A percentile compares a stretch with the other conserved stretches of the same genome.
Conservation (phyloP, 2,113 vertebrate genomes). For the Heloderma charlesbogerti region DNA sequence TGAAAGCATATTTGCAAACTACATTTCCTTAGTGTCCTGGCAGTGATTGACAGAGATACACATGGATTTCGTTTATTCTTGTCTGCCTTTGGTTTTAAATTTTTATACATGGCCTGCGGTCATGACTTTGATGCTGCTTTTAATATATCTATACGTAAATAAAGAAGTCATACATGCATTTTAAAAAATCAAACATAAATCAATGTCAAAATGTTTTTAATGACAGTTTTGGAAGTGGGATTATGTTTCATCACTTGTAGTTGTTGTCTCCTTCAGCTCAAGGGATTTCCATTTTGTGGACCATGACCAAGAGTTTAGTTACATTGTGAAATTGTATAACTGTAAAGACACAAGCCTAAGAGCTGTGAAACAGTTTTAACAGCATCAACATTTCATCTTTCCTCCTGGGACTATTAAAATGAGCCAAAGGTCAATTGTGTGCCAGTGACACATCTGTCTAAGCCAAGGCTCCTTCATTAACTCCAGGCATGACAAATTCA, state of each 20-base stretch:
- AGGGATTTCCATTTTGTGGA: slow-evolving; percentile 62
- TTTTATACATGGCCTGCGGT: slow-evolving; percentile 74
- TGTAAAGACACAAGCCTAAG: slow-evolving; percentile 62
- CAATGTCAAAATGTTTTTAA: slow-evolving; percentile 56
- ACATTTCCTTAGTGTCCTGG: slow-evolving; percentile 52
- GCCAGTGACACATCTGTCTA: slow-evolving; percentile 40
- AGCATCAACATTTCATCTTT: slow-evolving; percentile 57
- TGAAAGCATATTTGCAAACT: slow-evolving; percentile 57
- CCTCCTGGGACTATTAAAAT: slow-evolving; percentile 40
- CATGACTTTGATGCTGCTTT: slow-evolving; percentile 77
- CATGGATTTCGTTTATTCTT: slow-evolving; percentile 79
- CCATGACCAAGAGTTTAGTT: slow-evolving; percentile 64
- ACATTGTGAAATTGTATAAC: slow-evolving; percentile 65
- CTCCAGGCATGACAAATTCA: slow-evolving; percentile 55
- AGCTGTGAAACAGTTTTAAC: slow-evolving; percentile 67
- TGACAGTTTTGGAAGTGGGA: slow-evolving; percentile 63
- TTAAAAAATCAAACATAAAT: slow-evolving; percentile 68
- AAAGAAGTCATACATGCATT: slow-evolving; percentile 70
- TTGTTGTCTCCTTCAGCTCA: slow-evolving; percentile 64
- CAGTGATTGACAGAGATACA: slow-evolving; percentile 66
- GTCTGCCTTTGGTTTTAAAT: slow-evolving; percentile 67
- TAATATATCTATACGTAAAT: slow-evolving; percentile 71
- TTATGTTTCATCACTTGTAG: slow-evolving; percentile 67
- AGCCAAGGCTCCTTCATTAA: slow-evolving; percentile 56
- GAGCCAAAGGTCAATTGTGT: slow-evolving; percentile 27